Evolutionary conservation across 23 tunicate species (phyloP), one percentile per base, ranked within the genome.

Genomic region (Phallusia fumigata): DNA sequence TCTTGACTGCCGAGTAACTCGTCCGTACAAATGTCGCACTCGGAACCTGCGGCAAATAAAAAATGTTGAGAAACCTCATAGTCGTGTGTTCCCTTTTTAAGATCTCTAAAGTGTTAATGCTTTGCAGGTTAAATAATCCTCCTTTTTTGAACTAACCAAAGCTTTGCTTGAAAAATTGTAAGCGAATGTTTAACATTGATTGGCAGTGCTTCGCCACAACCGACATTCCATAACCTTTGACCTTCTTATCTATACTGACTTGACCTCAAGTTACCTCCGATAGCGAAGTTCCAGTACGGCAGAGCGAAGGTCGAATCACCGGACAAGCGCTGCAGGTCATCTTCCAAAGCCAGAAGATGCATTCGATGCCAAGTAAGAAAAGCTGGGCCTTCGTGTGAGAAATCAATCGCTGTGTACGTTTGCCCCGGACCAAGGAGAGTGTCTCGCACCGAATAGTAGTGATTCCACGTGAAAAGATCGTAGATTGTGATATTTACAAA

Each of bases 251-350:
- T n/a, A n/a, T n/a, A n/a, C n/a, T n/a, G n/a, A n/a, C 16, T 21
- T 58, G 69, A 58, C 26, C 69, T 58, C 69, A 24, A 58, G 69
- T 44, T 19, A 89, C 94, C 94, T 80, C 95, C 95, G 31, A 81
- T 85, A 31, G 95, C 95, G 49, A 90, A 90, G 65, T 90, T 65
- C 95, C 95, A 90, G 83, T 90, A 90, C 0, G 95, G 95, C 19
- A 90, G 73, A 19, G 95, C 77, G 30, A 90, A 52, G 18, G 84
- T 58, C 22, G 84, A 53, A 64, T 81, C 80, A 44, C 90, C 90
- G 44, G 89, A 49, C 76, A 90, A 53, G 75, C 65, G 33, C 58
- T 88, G 86, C 32, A 90, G 53, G 64, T 90, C 95, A 36, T 79
- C 86, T 86, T 90, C 95, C n/a, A 90, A 65, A 30, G 34, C 49